Evolutionary conservation across 1,140 invertebrate species (phyloP), one percentile per base, ranked within the genome.

Genomic region (Aricia agestis): DNA sequence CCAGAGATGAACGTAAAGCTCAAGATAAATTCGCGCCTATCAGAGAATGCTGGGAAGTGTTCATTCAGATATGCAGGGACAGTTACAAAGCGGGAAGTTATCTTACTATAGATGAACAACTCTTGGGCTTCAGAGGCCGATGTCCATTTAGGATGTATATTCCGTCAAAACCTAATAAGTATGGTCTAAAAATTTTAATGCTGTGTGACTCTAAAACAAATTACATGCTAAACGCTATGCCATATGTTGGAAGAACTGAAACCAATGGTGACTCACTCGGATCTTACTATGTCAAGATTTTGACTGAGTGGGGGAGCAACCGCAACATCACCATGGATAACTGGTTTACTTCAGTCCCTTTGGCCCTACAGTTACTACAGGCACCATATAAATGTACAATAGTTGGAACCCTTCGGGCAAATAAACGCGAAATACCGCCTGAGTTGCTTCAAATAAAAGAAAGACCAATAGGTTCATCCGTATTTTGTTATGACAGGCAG

Each of bases 141-240:
- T 74, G 72, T 65, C 42, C 69, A n/a, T 74, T 74, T 72, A 59
- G 75, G 6, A 72, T 72, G 15, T 72, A 77, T 72, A 77, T 77
- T 17, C 75, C 75, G 11, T 70, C 52, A 36, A 74, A 74, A 19
- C 72, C 69, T 19, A 52, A 42, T 67, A 73, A 73, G 52, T 70
- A 73, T 18, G 69, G 69, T 19, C 63, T 71, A n/a, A 74, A 74
- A 31, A n/a, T 67, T 66, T 31, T 42, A 1, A 73, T 70, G 63
- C 59, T 67, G 52, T 73, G 68, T 41, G 72, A 72, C 67, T 6
- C 17, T 66, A 66, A 15, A 66, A 69, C 45, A 25, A 69, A 69
- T 66, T 72, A 72, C 66, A 72, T 69, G 68, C 59, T 66, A 25
- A 67, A 41, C 68, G 68, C 63, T 68, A 59, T 58, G 25, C 72